Conservation (phyloP, 2,113 vertebrate genomes). For the Lasiurus borealis region DNA sequence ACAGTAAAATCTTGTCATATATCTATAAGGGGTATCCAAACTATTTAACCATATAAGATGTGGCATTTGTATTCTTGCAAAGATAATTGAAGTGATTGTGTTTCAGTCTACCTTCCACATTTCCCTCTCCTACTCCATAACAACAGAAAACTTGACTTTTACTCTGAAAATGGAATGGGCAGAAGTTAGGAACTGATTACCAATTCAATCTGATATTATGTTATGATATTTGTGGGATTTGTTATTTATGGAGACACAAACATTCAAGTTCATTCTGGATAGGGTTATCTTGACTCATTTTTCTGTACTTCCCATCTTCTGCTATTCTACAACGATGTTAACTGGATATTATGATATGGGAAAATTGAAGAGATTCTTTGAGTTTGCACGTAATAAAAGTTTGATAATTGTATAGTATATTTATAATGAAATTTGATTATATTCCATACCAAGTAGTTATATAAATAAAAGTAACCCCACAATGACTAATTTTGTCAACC, state of each 20-base stretch:
- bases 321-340: background rate
- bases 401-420: background rate
- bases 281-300: background rate
- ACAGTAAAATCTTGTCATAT: background rate
- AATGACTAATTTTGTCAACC: background rate
- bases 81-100: background rate
- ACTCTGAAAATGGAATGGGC: background rate
- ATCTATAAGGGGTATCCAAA: background rate
- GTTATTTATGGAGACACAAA: background rate
- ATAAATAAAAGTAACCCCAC: background rate
- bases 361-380: background rate
- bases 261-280: background rate
- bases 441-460: background rate
- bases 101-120: background rate
- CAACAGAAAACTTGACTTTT: background rate
- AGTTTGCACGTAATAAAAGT: background rate
- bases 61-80: background rate
- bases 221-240: background rate
- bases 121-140: background rate
- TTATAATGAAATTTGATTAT: conserved; percentile 3
- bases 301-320: background rate
- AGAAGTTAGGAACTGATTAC: background rate
- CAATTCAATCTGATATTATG: background rate
- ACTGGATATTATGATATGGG: background rate
- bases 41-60: background rate